Percentiles rank a stretch among this genome's conserved stretches.
phyloP scores from a whole-genome alignment of 2,797 vertebrate species.

The Okamejei kenojei region DNA sequence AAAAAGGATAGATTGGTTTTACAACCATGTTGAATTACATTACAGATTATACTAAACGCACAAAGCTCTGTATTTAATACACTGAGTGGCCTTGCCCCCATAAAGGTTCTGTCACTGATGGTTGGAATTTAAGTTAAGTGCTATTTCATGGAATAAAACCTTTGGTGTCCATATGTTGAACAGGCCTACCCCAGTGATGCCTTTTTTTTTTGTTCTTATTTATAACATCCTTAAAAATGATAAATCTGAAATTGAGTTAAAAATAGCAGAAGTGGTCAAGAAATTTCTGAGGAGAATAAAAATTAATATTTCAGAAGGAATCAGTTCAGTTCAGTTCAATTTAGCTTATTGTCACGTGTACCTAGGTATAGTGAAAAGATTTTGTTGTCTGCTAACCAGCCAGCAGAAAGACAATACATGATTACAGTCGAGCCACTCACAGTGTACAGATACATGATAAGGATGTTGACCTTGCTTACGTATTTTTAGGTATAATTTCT shows the following conservation, averaged over 20 bases:
- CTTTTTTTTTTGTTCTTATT: neutral
- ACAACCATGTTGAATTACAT: neutral
- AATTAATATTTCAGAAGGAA: neutral
- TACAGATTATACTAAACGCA: conserved; percentile 16
- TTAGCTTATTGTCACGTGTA: too few relatives aligned
- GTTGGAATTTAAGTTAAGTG: conserved; percentile 4
- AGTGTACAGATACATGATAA: too few relatives aligned
- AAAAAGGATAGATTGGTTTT: neutral
- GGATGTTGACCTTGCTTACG: neutral
- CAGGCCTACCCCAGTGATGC: neutral
- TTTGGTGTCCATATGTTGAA: conserved; percentile 8
- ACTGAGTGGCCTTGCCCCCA: neutral
- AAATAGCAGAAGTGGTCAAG: neutral
- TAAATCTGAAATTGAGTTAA: neutral
- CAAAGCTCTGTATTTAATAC: neutral
- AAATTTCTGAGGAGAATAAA: neutral
- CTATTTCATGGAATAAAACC: conserved; percentile 1
- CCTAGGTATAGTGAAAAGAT: too few relatives aligned
- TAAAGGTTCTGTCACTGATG: neutral
- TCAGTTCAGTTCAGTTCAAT: too few relatives aligned
- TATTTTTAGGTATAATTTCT: neutral
- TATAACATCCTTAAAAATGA: neutral
- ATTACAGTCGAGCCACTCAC: too few relatives aligned
- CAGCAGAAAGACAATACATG: too few relatives aligned
- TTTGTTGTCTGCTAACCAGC: too few relatives aligned